These are phyloP conservation scores for Ictalurus punctatus DNA, from an alignment of 2,113 vertebrate species.

Conservation along the genomic window DNA sequence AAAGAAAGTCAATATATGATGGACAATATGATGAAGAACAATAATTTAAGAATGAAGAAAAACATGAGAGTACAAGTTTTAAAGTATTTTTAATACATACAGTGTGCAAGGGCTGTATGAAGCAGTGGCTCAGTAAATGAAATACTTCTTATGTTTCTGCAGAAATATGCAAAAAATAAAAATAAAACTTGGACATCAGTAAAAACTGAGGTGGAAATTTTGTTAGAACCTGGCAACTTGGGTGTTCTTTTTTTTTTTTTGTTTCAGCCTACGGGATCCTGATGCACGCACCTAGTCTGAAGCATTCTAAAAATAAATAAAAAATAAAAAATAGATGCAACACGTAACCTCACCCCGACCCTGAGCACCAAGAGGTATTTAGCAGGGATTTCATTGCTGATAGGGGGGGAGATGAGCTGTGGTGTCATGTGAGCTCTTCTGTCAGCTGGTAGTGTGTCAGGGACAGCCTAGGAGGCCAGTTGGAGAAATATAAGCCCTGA, in stretches of 20 bases:
- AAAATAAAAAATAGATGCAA: no score
- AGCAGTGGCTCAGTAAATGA: no score
- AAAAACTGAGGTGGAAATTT: neutral
- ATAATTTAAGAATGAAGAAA: neutral
- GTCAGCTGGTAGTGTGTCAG: slow-evolving; percentile 42
- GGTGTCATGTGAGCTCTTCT: slow-evolving; percentile 35
- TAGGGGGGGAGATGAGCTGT: slow-evolving; percentile 7
- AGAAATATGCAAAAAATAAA: neutral
- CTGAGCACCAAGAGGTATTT: slow-evolving; percentile 13
- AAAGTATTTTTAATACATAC: neutral
- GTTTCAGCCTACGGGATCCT: neutral
- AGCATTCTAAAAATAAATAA: neutral
- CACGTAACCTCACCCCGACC: neutral
- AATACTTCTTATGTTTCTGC: no score
- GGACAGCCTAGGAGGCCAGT: slow-evolving; percentile 37
- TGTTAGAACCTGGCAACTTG: neutral
- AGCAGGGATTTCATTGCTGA: slow-evolving; percentile 42
- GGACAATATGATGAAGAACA: no score
- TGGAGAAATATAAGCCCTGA: slow-evolving; percentile 47
- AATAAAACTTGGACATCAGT: neutral
- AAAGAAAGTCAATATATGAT: no score
- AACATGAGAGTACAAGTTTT: neutral
- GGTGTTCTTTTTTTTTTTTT: no score
- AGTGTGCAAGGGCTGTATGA: neutral
- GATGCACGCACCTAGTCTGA: neutral